Evolutionary conservation across 2,113 vertebrate species (phyloP).

Genomic region (Notiomystis cincta): DNA sequence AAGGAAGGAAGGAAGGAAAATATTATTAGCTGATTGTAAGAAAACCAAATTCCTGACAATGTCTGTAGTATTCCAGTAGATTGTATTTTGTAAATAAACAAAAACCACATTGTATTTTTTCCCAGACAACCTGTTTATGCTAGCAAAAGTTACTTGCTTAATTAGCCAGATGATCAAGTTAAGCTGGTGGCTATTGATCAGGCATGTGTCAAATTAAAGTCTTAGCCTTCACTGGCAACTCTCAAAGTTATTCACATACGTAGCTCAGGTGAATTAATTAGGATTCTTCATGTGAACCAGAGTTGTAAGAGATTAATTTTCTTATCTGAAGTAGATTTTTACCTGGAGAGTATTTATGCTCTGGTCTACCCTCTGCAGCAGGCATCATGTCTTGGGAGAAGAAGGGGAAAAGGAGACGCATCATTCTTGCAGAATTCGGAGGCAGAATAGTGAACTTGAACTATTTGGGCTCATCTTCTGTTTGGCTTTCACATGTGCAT

Average conservation of each 20-base stretch:
- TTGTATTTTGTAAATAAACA: no score
- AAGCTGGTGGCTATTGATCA: not conserved
- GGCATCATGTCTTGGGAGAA: accelerated
- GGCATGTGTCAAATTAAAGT: not conserved
- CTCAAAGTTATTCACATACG: accelerated
- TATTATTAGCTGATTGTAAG: not conserved
- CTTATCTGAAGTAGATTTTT: not conserved
- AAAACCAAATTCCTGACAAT: not conserved
- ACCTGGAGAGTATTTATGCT: no score
- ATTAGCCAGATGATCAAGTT: not conserved
- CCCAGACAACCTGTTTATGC: accelerated
- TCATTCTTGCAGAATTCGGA: not conserved
- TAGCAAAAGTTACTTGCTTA: not conserved
- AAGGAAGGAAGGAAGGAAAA: not conserved
- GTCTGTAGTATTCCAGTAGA: not conserved
- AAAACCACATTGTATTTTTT: not conserved
- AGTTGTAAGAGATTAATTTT: not conserved
- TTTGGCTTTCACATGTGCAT: not conserved
- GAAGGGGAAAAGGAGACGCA: accelerated
- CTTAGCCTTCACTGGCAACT: not conserved
- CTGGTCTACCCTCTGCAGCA: not conserved
- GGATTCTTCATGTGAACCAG: not conserved
- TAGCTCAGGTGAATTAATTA: not conserved
- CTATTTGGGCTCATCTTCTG: accelerated
- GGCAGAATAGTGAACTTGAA: not conserved